Evolutionary conservation across 2,888 invertebrate species (phyloP).

Genomic region (Calameuta pallipes): DNA sequence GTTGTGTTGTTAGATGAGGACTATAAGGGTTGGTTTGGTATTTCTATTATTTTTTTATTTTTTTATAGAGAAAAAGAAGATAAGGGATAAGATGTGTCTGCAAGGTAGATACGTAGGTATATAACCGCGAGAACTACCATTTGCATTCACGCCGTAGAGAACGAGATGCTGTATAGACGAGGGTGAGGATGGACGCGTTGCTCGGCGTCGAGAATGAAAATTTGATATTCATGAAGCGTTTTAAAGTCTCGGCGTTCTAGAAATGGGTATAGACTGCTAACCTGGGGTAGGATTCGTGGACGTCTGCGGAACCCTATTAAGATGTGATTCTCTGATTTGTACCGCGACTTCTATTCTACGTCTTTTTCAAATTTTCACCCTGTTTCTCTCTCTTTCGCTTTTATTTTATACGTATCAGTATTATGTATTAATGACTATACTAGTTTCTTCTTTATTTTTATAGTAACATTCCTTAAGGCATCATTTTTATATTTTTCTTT

Average conservation of each 20-base stretch:
- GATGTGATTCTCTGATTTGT: conserved; percentile 46
- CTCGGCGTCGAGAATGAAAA: conserved; percentile 36
- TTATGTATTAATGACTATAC: background rate
- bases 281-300: conserved; percentile 30
- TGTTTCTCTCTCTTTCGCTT: background rate
- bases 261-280: conserved; percentile 40
- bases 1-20: background rate
- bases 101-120: background rate
- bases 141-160: conserved; percentile 11
- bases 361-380: background rate
- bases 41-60: background rate
- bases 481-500: background rate
- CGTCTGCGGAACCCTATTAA: conserved; percentile 47
- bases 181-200: conserved; percentile 19
- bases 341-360: background rate
- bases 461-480: background rate
- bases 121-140: background rate
- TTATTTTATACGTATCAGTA: background rate
- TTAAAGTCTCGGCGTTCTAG: conserved; percentile 46
- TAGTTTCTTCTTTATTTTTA: background rate
- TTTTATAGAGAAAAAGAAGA: background rate
- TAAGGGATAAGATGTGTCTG: background rate
- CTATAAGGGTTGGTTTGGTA: background rate
- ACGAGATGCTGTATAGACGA: conserved; percentile 11
- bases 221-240: conserved; percentile 57